Evolutionary conservation across 2,888 invertebrate genomes (phyloP), one percentile per base, ranked within the genome.

Genomic region (Lasioglossum malachurum): DNA sequence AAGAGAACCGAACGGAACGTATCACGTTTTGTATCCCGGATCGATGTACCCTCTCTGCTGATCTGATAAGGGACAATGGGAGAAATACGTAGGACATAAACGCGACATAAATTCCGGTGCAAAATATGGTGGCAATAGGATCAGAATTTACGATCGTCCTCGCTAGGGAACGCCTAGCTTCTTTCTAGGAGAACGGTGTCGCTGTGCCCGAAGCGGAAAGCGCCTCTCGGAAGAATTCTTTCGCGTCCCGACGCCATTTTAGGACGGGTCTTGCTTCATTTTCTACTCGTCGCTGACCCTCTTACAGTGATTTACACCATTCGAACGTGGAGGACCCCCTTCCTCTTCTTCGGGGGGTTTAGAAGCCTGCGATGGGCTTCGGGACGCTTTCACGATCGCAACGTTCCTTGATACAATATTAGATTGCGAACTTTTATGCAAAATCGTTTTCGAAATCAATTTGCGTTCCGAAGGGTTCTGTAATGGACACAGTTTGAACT

Each of bases 281-380:
- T 75, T 38, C 60, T 31, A 41, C 64, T 19, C 38, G 27, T 23
- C 16, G 57, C 23, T 81, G 72, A 81, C 81, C 72, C 76, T 60
- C 38, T 27, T 60, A 23, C 38, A 67, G 72, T 83, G 76, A 83
- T 83, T 82, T 81, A 83, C 83, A 76, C 82, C 64, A 35, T 83
- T 82, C 49, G 16, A 75, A 41, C 31, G 75, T 75, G 60, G 81
- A 81, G 75, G 49, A 75, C 75, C 82, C 72, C 83, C 67, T 69
- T 57, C 67, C 67, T 35, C 35, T 35, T 27, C 67, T 41, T 49
- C 38, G 38, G 7, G 10, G 19, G 49, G 60, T 71, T 83, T 83
- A n/a, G 75, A 60, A 83, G 74, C 67, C 67, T 53, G 53, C 12
- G 44, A 35, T 10, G 19, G 72, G 57, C 31, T 53, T 35, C 14